Conservation (phyloP, 2,797 vertebrate species). For the Gila robusta region DNA sequence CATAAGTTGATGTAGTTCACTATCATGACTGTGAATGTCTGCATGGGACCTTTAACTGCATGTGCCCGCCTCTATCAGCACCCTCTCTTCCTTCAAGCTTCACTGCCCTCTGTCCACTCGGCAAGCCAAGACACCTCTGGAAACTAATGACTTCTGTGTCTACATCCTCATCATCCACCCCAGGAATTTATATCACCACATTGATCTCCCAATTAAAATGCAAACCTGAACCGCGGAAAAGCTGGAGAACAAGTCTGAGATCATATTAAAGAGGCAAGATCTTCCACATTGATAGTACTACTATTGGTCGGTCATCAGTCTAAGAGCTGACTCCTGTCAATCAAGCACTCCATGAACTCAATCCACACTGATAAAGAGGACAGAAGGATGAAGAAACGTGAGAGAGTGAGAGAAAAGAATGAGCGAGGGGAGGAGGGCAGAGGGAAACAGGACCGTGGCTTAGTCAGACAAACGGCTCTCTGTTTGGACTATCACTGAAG, state of each 20-base stretch:
- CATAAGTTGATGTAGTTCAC: conserved; percentile 5
- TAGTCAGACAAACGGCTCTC: conserved; percentile 60
- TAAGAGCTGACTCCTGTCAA: conserved; percentile 34
- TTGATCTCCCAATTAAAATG: neutral
- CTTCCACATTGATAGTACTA: neutral
- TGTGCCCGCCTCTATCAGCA: conserved; percentile 13
- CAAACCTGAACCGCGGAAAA: neutral
- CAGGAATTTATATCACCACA: conserved; percentile 20
- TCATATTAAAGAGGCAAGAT: conserved; percentile 22
- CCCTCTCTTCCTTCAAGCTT: conserved; percentile 41
- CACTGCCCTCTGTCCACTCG: conserved; percentile 16
- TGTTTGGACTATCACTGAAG: conserved; percentile 56
- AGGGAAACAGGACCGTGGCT: conserved; percentile 45
- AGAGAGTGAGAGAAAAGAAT: conserved; percentile 53
- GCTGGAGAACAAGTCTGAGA: neutral
- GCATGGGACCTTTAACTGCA: neutral
- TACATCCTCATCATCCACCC: neutral
- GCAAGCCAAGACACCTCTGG: conserved; percentile 12
- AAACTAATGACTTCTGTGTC: conserved; percentile 16
- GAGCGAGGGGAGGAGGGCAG: conserved; percentile 37
- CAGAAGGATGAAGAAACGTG: conserved; percentile 51
- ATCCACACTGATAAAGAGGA: conserved; percentile 38
- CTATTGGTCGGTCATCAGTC: conserved; percentile 25
- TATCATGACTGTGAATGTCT: neutral
- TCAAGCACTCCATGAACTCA: conserved; percentile 25